A percentile compares a stretch with the other conserved stretches of the same genome.
These are phyloP conservation scores for Coboldia fuscipes DNA, from an alignment of 1,140 invertebrate species.

Conservation along the genomic window DNA sequence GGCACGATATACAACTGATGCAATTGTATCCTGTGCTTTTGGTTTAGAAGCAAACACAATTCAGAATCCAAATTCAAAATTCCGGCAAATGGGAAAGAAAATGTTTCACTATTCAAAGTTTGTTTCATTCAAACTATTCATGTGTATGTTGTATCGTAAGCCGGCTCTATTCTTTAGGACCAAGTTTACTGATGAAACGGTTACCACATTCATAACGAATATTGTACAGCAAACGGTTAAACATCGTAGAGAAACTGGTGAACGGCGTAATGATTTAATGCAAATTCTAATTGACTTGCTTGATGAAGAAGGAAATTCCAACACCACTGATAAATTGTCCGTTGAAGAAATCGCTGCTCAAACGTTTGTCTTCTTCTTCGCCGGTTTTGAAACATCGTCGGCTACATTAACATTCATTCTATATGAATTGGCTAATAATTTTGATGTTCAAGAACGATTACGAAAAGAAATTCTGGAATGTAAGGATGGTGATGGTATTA, in stretches of 20 bases:
- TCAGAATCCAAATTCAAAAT: constrained; percentile 14
- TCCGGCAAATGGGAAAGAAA: constrained; percentile 7
- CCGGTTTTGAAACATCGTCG: constrained; percentile 33
- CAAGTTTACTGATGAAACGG: constrained; percentile 16
- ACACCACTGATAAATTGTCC: constrained; percentile 5
- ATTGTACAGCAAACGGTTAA: constrained; percentile 29
- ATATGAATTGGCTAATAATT: constrained; percentile 26
- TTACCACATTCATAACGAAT: constrained; percentile 26
- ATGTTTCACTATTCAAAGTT: not conserved
- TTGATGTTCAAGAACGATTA: constrained; percentile 26
- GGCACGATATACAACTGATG: constrained; percentile 21
- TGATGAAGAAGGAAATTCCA: constrained; percentile 18
- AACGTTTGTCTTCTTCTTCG: constrained; percentile 24
- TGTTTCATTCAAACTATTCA: not conserved
- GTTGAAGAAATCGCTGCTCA: constrained; percentile 17
- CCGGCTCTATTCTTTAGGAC: constrained; percentile 8
- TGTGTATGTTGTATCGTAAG: not conserved
- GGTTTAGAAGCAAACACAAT: constrained; percentile 19
- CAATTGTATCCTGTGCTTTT: constrained; percentile 22
- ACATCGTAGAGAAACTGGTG: constrained; percentile 22
- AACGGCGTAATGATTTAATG: constrained; percentile 32
- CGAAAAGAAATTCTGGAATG: constrained; percentile 30
- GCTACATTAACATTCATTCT: constrained; percentile 22
- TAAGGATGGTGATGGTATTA: constrained; percentile 13
- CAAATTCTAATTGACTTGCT: constrained; percentile 33